These are phyloP conservation scores for Amphiura filiformis DNA, from an alignment of 35 echinoderm and acorn worm species.

Conservation along the genomic window DNA sequence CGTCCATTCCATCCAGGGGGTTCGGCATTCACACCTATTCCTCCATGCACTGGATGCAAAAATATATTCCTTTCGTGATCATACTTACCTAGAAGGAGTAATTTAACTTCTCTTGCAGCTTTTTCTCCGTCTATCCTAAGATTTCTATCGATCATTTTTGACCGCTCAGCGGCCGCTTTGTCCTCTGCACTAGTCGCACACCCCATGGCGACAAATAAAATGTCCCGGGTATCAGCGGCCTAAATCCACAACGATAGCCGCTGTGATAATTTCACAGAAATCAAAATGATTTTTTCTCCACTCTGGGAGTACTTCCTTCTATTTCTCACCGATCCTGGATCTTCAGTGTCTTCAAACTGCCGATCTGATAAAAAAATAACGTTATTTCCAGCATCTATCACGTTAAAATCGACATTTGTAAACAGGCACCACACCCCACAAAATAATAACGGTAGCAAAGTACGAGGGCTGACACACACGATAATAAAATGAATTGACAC, in stretches of 20 bases:
- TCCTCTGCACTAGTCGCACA: conserved; percentile 99
- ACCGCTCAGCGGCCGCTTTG: conserved; percentile 99
- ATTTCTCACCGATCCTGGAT: conserved; percentile 15
- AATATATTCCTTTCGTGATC: not conserved
- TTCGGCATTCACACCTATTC: not conserved
- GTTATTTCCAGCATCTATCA: conserved; percentile 9
- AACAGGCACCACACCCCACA: conserved; percentile 46
- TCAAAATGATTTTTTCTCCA: conserved; percentile 15
- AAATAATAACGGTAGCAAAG: conserved; percentile 11
- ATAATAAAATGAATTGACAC: conserved; percentile 15
- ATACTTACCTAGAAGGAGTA: conserved; percentile 96
- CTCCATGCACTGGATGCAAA: not conserved
- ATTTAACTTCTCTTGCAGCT: conserved; percentile 99
- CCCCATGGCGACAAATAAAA: conserved; percentile 84
- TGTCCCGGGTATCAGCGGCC: conserved; percentile 41
- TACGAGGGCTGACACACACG: conserved; percentile 12
- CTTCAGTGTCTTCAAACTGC: not conserved
- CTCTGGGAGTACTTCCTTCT: conserved; percentile 13
- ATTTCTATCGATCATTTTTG: conserved; percentile 99
- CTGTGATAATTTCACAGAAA: conserved; percentile 10
- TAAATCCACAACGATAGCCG: conserved; percentile 35
- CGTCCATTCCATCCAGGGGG: not conserved
- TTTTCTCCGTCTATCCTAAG: conserved; percentile 98
- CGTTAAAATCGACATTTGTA: conserved; percentile 22
- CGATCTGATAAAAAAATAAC: not conserved